Percentiles rank a stretch among this genome's conserved stretches.
phyloP scores from a whole-genome alignment of 2,888 invertebrate genomes.

The Acanthosepion pharaonis region DNA sequence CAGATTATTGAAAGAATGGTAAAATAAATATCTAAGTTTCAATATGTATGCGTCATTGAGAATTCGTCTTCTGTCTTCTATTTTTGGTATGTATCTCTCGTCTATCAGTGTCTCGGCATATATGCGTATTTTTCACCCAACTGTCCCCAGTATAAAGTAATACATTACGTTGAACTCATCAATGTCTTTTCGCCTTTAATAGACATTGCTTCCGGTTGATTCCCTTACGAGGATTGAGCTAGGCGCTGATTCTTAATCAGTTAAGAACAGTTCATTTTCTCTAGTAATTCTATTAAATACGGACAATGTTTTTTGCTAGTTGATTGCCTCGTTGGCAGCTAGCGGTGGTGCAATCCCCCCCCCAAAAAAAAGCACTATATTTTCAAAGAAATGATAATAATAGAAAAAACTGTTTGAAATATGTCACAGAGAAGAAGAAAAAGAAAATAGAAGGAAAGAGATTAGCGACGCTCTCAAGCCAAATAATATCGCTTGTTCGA shows the following conservation, averaged over 20 bases:
- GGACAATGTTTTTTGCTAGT: background rate
- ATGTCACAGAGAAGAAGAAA: background rate
- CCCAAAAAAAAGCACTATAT: no score
- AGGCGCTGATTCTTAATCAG: background rate
- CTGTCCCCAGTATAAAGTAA: background rate
- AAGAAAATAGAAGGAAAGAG: background rate
- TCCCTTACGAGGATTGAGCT: background rate
- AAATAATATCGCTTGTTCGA: background rate
- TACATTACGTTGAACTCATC: background rate
- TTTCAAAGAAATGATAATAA: no score
- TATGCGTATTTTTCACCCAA: background rate
- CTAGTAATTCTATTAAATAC: background rate
- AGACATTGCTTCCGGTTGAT: background rate
- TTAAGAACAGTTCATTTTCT: background rate
- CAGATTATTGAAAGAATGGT: no score
- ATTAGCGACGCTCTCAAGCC: background rate
- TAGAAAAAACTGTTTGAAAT: background rate
- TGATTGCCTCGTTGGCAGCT: background rate
- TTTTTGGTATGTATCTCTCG: no score
- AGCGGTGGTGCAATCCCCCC: background rate
- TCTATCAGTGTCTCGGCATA: no score
- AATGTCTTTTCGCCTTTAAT: background rate
- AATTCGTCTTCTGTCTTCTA: no score
- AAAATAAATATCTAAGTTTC: no score
- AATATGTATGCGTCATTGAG: background rate